Evolutionary conservation across 2,797 vertebrate species (phyloP), one percentile per base, ranked within the genome.

Genomic region (Anguilla obscura): DNA sequence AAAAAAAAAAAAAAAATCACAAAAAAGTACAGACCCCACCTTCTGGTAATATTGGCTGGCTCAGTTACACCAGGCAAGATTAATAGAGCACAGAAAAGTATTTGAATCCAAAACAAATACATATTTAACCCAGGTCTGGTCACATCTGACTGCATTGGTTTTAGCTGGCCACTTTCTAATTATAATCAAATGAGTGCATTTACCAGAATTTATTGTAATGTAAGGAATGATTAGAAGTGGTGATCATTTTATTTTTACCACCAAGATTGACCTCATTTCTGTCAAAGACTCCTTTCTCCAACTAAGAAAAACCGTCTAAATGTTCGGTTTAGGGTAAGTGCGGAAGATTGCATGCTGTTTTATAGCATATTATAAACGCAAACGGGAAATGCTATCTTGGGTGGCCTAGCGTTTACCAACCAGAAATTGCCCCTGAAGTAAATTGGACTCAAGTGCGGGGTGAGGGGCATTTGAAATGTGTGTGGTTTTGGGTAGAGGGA

Each of bases 371-470:
- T 91, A 88, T 89, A 86, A 90, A 3, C 87, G 82, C 83, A 93
- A 88, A 91, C 88, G 89, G 85, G 71, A 85, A 86, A 56, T 18
- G 52, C 83, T 30, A 33, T 84, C 27, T 58, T 56, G 83, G 83
- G 52, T 84, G 83, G 50, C 83, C 50, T 84, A 30, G 88, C 90
- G 88, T 85, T 89, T 86, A 88, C 69, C 66, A 40, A 30, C 80
- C 84, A 69, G 24, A 58, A 69, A 88, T 89, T 56, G 88, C 76
- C 88, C 86, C 84, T 85, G 76, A 88, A 92, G 87, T 2, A 90
- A 91, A 88, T 88, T 88, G 86, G 88, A 87, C 90, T 89, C n/a
- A 40, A 84, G 24, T 87, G 90, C 92, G 88, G 91, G 89, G 54
- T 85, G 89, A 90, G 90, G 90, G 87, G 87, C 88, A 89, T 91